A percentile compares a stretch with the other conserved stretches of the same genome.
These are phyloP conservation scores for Himalopsyche phryganea DNA, from an alignment of 1,140 invertebrate genomes.

Conservation along the genomic window DNA sequence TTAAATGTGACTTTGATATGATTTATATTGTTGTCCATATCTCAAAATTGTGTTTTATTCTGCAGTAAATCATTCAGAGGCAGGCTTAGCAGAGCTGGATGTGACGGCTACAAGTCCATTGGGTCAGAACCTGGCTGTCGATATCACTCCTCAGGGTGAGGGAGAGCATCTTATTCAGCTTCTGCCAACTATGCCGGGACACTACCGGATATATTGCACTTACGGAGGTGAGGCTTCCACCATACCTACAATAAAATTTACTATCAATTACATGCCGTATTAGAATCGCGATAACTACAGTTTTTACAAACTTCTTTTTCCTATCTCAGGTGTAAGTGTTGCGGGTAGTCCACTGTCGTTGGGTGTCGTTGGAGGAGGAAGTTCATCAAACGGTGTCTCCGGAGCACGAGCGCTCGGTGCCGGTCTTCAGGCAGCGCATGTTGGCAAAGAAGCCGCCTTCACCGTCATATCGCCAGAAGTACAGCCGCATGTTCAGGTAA, in stretches of 20 bases:
- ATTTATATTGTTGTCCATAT: too few relatives aligned
- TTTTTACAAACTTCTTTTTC: too few relatives aligned
- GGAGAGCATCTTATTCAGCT: conserved; percentile 78
- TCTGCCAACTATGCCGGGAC: conserved; percentile 80
- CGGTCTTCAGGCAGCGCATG: conserved; percentile 64
- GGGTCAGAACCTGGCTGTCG: conserved; percentile 80
- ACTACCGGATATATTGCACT: conserved; percentile 83
- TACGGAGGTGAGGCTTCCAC: conserved; percentile 67
- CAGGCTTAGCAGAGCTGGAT: conserved; percentile 86
- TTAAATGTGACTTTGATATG: too few relatives aligned
- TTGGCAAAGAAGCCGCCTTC: conserved; percentile 70
- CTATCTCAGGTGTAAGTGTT: conserved; percentile 53
- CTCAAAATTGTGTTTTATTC: too few relatives aligned
- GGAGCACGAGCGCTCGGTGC: conserved; percentile 54
- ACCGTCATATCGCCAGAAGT: conserved; percentile 59
- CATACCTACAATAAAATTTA: neutral
- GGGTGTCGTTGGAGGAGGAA: conserved; percentile 51
- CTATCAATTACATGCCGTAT: too few relatives aligned
- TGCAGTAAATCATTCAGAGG: conserved; percentile 84
- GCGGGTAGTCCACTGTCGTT: conserved; percentile 60
- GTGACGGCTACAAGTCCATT: conserved; percentile 84
- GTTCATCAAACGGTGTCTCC: conserved; percentile 29
- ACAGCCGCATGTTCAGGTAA: conserved; percentile 55
- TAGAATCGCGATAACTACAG: too few relatives aligned
- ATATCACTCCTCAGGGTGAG: conserved; percentile 68